Evolutionary conservation across 2,888 invertebrate genomes (phyloP), one percentile per base, ranked within the genome.

Genomic region (Prenolepis imparis): DNA sequence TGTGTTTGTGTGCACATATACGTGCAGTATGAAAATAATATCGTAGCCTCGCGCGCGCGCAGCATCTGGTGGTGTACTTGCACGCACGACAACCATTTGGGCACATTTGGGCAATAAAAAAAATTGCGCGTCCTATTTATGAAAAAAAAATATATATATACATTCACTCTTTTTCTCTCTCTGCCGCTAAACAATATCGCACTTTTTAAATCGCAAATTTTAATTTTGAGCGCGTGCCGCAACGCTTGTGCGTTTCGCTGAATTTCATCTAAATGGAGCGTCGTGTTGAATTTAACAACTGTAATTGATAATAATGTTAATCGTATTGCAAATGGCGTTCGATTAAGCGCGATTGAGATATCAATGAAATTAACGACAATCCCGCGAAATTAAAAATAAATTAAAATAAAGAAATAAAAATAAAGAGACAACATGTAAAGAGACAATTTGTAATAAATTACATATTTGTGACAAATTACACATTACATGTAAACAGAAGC

Each of bases 71-170:
- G 85, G 89, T 77, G 83, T 85, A 86, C 73, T 89, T 84, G 83
- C 85, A 82, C 77, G 66, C 64, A 78, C 84, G 88, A 91, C 89
- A 89, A 91, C 91, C 90, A n/a, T n/a, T n/a, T n/a, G n/a, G n/a
- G n/a, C n/a, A 89, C 89, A 91, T 89, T 87, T 88, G 91, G 88
- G 78, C 72, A 84, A 85, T 86, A 66, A 84, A 86, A 86, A 77
- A 83, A 80, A 84, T 28, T 63, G 77, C 67, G 41, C 73, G 88
- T 57, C 81, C 84, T 88, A 88, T 84, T 87, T 87, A 80, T 84
- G 80, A 84, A 86, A 83, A 83, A 90, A 84, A 86, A 82, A 83
- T n/a, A n/a, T n/a, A 91, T 88, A 84, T 85, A 82, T 68, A 70
- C 75, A 44, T 15, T 44, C 63, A n/a, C 74, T 55, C 39, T 66